These are phyloP conservation scores for Myotis yumanensis DNA, from an alignment of 2,113 vertebrate species.

Conservation along the genomic window DNA sequence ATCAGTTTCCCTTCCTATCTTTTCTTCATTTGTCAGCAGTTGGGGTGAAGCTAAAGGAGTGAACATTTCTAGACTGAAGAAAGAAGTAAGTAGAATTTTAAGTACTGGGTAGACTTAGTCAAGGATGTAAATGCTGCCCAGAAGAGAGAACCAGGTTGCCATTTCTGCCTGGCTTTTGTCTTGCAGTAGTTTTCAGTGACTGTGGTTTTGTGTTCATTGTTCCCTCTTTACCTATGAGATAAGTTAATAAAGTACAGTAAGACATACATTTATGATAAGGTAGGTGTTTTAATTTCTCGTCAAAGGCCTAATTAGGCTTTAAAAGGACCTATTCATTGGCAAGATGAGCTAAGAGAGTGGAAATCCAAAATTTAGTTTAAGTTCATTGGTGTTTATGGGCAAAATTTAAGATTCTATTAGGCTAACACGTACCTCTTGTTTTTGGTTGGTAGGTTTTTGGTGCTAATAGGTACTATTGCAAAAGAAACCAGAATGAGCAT, in stretches of 20 bases:
- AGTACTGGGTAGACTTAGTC: neutral
- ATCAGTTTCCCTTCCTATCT: constrained; percentile 87
- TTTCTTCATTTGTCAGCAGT: constrained; percentile 82
- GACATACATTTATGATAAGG: neutral
- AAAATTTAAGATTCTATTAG: neutral
- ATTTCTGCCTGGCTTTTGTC: neutral
- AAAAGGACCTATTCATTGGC: neutral
- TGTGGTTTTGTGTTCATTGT: neutral
- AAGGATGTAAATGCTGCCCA: neutral
- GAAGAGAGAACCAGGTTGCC: neutral
- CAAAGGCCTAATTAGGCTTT: neutral
- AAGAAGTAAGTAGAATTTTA: constrained; percentile 43
- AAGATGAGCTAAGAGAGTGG: neutral
- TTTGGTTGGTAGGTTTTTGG: neutral
- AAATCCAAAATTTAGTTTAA: neutral
- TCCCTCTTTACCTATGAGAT: neutral
- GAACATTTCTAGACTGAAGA: neutral
- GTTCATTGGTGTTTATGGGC: neutral
- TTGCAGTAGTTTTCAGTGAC: neutral
- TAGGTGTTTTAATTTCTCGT: neutral
- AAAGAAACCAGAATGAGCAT: neutral
- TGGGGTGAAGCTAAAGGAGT: neutral
- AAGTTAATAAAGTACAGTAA: neutral
- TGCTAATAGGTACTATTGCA: neutral
- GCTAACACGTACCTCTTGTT: neutral